Base-by-base conservation (phyloP, 2,888 invertebrate genomes). In the Diadegma fenestrale region DNA sequence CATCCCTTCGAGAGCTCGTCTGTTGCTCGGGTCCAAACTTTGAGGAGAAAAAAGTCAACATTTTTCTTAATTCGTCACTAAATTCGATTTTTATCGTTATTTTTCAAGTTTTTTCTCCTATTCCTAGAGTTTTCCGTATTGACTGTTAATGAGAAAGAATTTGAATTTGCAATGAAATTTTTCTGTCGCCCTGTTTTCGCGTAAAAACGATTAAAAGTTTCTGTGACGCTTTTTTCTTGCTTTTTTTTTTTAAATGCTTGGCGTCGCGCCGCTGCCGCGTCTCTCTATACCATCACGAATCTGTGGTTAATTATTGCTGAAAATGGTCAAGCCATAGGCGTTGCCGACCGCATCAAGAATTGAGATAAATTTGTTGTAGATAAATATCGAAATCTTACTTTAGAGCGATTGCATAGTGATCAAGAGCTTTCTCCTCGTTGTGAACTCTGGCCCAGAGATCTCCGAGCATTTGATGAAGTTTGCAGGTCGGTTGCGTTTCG, bases 361-460 rank as follows among this genome's bases (percentile, higher is more conserved):
- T 12, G 1, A 26, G 61, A 61, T 8, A 48, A 58, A 33, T 14
- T 7, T 43, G 17, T 7, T 43, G 17, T 19, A 14, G 19, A 37
- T 26, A 54, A 54, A 58, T 8, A 3, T 76, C 7, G 33, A 72
- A 84, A 43, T 89, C 93, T 92, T 93, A 96, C 96, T 95, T 95
- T 33, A 96, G 93, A 3, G 96, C 96, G 87, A 95, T 95, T 73
- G 95, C 95, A 91, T 96, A 97, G 91, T 96, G 96, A 88, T 96
- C 95, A 79, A 96, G 94, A 33, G 97, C 97, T 89, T 96, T 96
- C 73, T 96, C 96, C 82, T 96, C 95, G 88, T 96, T 96, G 85
- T 96, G 95, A 73, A 95, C 94, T 88, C 95, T 94, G 8, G 95
- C 94, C 89, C 95, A 95, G 76, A 96, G 94, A 89, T 96, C 96